Base-by-base conservation (phyloP, 2,797 vertebrate genomes). In the Nyctalus aviator region DNA sequence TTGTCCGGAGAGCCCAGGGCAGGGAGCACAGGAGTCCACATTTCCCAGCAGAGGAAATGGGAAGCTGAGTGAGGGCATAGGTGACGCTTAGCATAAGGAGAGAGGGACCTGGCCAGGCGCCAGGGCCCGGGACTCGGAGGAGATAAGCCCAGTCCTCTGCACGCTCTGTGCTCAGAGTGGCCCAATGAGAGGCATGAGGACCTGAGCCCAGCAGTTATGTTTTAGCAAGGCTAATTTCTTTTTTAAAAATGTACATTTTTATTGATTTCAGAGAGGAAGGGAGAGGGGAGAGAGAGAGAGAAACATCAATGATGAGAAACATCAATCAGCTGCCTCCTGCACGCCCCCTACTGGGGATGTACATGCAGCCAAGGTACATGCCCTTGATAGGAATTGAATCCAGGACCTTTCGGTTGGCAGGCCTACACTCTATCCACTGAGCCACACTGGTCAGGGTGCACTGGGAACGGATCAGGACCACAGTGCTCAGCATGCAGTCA, bases 181-280 rank as follows among this genome's bases (percentile, higher is more conserved):
- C 41, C 64, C 23, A 3, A 8, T 50, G 18, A 85, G 30, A 5
- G 59, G 17, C 84, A 78, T 17, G 20, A 32, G 5, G 41, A 13
- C 14, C 8, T 35, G 21, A 23, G 2, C 1, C 17, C n/a, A 92
- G 30, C 41, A 84, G 44, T 2, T 77, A 27, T 6, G 57, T 3
- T 81, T 59, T 57, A 92, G 4, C 77, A 64, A 94, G 88, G 9
- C 5, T 44, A 71, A 84, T 94, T 7, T 30, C 57, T 62, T 30
- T 59, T 23, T 23, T 3, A 23, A 59, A 59, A 59, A 57, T 3
- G 23, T 59, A 59, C 5, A 13, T 59, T 57, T 23, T 10, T 23
- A 57, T 57, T 57, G 55, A 57, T 8, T 57, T 23, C 53, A 55
- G 53, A 23, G 8, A 57, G 21, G 55, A 57, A 57, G 3, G 55